Percentiles rank a stretch among this genome's conserved stretches.
Evolutionary conservation across 92 coral and sea anemone species (phyloP).

Genomic region (Phymanthus crucifer): DNA sequence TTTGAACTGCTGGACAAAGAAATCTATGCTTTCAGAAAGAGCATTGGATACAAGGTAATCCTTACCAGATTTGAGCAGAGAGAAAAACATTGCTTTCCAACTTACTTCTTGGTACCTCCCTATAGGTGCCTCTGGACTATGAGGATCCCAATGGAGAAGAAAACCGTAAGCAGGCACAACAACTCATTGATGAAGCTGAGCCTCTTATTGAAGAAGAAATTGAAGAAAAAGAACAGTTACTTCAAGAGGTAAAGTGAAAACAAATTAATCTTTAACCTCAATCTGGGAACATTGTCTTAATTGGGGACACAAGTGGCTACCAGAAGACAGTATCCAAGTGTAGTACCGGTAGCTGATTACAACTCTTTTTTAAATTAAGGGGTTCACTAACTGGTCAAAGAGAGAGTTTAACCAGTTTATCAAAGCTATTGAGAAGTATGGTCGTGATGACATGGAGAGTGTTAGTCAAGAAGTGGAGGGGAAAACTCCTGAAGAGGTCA

Average conservation of each 20-base stretch:
- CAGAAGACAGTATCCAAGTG: too few relatives aligned
- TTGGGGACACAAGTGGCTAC: too few relatives aligned
- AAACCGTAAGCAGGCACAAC: slow-evolving; percentile 90
- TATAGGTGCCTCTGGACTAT: slow-evolving; percentile 88
- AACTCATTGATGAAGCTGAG: slow-evolving; percentile 92
- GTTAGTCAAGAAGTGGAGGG: slow-evolving; percentile 98
- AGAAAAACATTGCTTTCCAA: neutral
- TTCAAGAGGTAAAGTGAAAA: slow-evolving; percentile 76
- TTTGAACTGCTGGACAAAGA: slow-evolving; percentile 98
- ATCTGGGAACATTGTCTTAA: too few relatives aligned
- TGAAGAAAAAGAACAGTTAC: slow-evolving; percentile 89
- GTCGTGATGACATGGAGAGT: slow-evolving; percentile 93
- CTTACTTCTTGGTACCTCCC: neutral
- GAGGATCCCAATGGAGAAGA: slow-evolving; percentile 92
- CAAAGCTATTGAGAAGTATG: slow-evolving; percentile 95
- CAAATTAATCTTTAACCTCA: too few relatives aligned
- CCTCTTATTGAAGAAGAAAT: slow-evolving; percentile 88
- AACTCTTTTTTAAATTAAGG: slow-evolving; percentile 41
- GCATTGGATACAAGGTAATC: slow-evolving; percentile 92
- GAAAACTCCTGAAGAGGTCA: slow-evolving; percentile 91
- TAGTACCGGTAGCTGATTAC: neutral
- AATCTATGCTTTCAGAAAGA: slow-evolving; percentile 94
- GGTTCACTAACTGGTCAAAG: slow-evolving; percentile 98
- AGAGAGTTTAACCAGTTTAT: slow-evolving; percentile 97
- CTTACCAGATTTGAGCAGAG: neutral